These are phyloP conservation scores for Prochilodus magdalenae DNA, from an alignment of 2,113 vertebrate species.

Conservation along the genomic window DNA sequence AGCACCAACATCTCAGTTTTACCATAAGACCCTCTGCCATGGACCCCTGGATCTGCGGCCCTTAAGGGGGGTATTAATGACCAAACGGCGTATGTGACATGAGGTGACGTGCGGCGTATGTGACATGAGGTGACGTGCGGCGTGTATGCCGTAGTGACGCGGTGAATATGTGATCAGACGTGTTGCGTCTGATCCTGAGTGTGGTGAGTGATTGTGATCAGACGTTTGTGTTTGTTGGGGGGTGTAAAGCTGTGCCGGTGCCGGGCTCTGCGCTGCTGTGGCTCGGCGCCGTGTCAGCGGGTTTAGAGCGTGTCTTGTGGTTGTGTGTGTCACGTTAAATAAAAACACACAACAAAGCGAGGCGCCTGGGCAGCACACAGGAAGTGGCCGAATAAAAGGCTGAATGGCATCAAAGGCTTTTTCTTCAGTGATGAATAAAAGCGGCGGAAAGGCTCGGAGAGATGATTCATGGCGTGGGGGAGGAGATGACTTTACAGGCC, in stretches of 20 bases:
- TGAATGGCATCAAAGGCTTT: constrained; percentile 80
- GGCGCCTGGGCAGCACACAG: constrained; percentile 70
- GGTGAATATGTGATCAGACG: no score
- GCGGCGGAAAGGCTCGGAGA: constrained; percentile 62
- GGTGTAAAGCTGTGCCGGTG: background rate
- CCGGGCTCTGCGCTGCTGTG: background rate
- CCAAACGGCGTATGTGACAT: no score
- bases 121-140: no score
- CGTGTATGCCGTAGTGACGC: no score
- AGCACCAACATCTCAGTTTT: no score
- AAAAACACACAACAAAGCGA: constrained; percentile 70
- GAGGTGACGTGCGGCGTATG: no score
- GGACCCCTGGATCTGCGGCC: no score
- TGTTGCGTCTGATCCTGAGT: no score
- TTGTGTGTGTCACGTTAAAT: constrained; percentile 63
- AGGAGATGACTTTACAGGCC: background rate
- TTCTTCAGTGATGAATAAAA: constrained; percentile 63
- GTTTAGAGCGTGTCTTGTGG: constrained; percentile 43
- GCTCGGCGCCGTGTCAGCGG: background rate
- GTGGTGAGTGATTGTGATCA: no score
- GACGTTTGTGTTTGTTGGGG: no score
- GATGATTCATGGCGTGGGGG: constrained; percentile 49
- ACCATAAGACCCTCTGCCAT: no score
- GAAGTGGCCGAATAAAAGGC: constrained; percentile 76
- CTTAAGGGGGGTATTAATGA: no score